Conservation (phyloP, 2,113 vertebrate genomes). For the Spea bombifrons region DNA sequence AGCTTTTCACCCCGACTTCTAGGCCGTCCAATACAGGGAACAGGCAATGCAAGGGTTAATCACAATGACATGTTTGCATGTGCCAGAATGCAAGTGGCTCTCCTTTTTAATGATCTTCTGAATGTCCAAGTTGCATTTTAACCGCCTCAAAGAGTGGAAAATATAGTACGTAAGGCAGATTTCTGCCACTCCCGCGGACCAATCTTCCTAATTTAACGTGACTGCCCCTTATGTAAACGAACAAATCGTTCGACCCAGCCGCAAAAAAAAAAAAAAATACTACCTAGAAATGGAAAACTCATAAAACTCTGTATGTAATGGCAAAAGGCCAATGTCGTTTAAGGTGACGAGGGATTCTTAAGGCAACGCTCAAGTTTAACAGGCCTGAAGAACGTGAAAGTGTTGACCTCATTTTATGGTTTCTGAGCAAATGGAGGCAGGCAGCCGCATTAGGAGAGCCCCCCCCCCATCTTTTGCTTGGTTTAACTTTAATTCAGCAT, state of each 20-base stretch:
- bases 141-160: conserved; percentile 17
- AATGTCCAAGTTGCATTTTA: background rate
- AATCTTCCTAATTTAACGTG: conserved; percentile 23
- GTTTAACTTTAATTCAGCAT: conserved; percentile 22
- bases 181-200: conserved; percentile 8
- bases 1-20: too few species aligned
- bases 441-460: background rate
- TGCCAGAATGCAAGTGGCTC: background rate
- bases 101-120: background rate
- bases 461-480: conserved; percentile 3
- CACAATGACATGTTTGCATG: background rate
- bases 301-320: conserved; percentile 36
- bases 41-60: background rate
- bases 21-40: too few species aligned
- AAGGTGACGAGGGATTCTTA: conserved; percentile 41
- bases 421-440: conserved; percentile 29
- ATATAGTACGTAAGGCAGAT: background rate
- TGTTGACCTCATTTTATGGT: conserved; percentile 42
- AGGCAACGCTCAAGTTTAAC: conserved; percentile 28
- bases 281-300: conserved; percentile 39
- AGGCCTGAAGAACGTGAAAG: conserved; percentile 31
- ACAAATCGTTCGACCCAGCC: conserved; percentile 2
- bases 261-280: conserved; percentile 6
- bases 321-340: conserved; percentile 37
- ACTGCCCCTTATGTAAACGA: conserved; percentile 36